Evolutionary conservation across 2,888 invertebrate genomes (phyloP).

Genomic region (Carpatolechia fugitivella): DNA sequence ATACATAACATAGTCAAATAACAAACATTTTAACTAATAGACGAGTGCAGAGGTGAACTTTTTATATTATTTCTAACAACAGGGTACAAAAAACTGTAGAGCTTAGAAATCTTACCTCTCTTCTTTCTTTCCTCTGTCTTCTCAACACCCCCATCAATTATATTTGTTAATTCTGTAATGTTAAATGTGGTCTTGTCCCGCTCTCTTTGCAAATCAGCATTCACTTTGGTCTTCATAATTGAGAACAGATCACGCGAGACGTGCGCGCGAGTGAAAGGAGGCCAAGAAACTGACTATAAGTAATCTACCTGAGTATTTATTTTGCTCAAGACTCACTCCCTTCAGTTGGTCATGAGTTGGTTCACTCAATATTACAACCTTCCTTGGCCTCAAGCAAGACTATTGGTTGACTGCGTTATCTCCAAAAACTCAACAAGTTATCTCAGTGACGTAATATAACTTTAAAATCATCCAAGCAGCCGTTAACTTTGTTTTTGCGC

Average conservation of each 20-base stretch:
- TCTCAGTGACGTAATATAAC: too few relatives aligned
- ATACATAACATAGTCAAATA: too few relatives aligned
- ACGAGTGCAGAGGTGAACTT: neutral
- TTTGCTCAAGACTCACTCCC: too few relatives aligned
- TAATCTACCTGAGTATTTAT: too few relatives aligned
- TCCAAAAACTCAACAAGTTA: too few relatives aligned
- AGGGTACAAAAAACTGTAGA: neutral
- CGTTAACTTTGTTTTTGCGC: too few relatives aligned
- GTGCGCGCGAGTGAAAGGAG: neutral
- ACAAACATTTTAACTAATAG: neutral
- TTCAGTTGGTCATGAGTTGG: neutral
- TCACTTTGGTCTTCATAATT: conserved; percentile 56
- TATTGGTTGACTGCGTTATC: too few relatives aligned
- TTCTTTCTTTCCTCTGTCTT: conserved; percentile 84
- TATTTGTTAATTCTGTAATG: conserved; percentile 85
- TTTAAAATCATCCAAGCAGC: too few relatives aligned
- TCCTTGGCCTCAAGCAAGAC: too few relatives aligned
- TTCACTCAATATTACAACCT: neutral
- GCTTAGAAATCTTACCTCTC: conserved; percentile 49
- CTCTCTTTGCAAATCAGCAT: conserved; percentile 85
- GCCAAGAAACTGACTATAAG: conserved; percentile 5
- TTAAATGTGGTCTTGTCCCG: conserved; percentile 87
- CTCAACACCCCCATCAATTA: conserved; percentile 87
- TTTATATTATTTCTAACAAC: neutral
- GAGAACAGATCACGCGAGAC: neutral